A percentile compares a stretch with the other conserved stretches of the same genome.
phyloP scores from a whole-genome alignment of 1,140 invertebrate species.

The Bemisia tabaci region DNA sequence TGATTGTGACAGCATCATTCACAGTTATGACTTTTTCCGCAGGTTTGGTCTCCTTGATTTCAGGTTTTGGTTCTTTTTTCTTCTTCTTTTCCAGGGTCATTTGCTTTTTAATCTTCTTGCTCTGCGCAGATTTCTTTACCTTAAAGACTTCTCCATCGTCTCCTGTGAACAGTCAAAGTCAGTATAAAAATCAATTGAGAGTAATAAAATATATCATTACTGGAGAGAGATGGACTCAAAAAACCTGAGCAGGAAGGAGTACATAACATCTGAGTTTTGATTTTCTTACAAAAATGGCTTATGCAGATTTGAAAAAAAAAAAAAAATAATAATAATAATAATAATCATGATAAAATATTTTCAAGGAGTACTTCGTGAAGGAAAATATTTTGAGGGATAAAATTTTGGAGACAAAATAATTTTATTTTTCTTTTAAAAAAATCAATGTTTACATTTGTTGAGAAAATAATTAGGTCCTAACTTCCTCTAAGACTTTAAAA shows the following conservation, averaged over 20 bases:
- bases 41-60: constrained; percentile 11
- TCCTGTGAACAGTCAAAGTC: constrained; percentile 31
- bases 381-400: too few relatives aligned
- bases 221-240: not conserved
- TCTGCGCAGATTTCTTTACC: constrained; percentile 88
- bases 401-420: too few relatives aligned
- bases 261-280: too few relatives aligned
- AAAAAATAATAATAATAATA: too few relatives aligned
- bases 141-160: constrained; percentile 83
- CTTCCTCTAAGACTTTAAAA: too few relatives aligned
- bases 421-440: too few relatives aligned
- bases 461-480: too few relatives aligned
- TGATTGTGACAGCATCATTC: constrained; percentile 21
- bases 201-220: not conserved
- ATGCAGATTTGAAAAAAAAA: too few relatives aligned
- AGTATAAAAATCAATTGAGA: not conserved
- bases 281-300: too few relatives aligned
- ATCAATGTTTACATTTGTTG: too few relatives aligned
- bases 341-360: too few relatives aligned
- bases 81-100: constrained; percentile 50
- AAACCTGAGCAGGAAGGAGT: not conserved
- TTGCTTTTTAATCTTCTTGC: constrained; percentile 74
- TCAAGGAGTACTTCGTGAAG: too few relatives aligned
- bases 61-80: constrained; percentile 30
- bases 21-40: constrained; percentile 13